Evolutionary conservation across 1,140 invertebrate genomes (phyloP), one percentile per base, ranked within the genome.

Genomic region (Pantala flavescens): DNA sequence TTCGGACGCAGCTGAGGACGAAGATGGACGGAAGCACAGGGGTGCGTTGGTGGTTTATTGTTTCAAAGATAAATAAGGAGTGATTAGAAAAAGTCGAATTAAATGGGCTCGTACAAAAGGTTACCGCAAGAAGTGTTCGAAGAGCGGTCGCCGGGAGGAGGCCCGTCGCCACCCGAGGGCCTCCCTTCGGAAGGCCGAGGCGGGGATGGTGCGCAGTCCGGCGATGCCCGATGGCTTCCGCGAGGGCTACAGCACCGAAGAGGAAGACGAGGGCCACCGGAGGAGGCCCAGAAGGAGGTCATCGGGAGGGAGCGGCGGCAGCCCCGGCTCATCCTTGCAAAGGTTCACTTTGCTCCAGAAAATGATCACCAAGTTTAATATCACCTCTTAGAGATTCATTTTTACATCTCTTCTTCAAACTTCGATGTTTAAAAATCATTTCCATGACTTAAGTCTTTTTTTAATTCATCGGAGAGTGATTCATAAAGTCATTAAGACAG

Each of bases 281-380:
- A 16, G 49, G 49, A 63, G 49, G 49, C 88, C 87, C 0, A 82
- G 90, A 78, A 85, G 88, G 78, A 91, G 90, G 81, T 87, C 87
- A 7, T 82, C 85, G 70, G 74, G n/a, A 7, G 9, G 43, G 43
- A 63, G 49, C 3, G 75, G 72, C 7, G 81, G 83, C 74, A 86
- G 85, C 12, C 49, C 49, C 5, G 49, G 49, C 9, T 80, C 84
- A 43, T 24, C 73, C 0, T 70, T 43, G 16, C 28, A 70, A 23
- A 73, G 73, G 71, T 77, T 11, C 21, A 16, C 12, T 76, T 75
- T 70, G 24, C 11, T 14, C 23, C 49, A 16, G 23, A 19, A 0
- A 23, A 71, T 11, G 0, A 10, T 73, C 28, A 11, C 14, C 72
- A 73, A 21, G 10, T 55, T 23, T 55, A 10, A 28, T 36, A 24